Percentiles rank a stretch among this genome's conserved stretches.
These are phyloP conservation scores for Conus betulinus DNA, from an alignment of 1,140 invertebrate species.

Conservation along the genomic window DNA sequence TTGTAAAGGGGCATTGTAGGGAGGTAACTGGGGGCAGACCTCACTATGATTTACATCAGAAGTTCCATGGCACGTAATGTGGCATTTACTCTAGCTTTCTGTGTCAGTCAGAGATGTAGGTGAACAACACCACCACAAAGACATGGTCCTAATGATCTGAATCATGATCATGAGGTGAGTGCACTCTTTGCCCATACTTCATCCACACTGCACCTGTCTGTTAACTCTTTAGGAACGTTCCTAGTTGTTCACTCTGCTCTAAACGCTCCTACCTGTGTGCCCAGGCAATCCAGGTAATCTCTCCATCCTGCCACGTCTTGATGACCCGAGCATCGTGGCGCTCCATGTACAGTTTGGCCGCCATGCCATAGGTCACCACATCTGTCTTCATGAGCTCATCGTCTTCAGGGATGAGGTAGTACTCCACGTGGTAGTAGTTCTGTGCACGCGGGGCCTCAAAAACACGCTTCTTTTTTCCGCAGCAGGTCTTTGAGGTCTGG, in stretches of 20 bases:
- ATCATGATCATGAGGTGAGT: too few species aligned
- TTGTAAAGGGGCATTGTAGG: too few species aligned
- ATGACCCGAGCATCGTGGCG: conserved; percentile 66
- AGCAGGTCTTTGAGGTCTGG: conserved; percentile 62
- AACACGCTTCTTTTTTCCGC: conserved; percentile 66
- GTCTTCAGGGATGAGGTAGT: conserved; percentile 69
- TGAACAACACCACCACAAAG: too few species aligned
- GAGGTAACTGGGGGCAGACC: too few species aligned
- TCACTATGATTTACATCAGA: too few species aligned
- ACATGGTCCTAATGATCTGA: background rate
- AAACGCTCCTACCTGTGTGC: conserved; percentile 62
- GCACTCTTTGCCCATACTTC: too few species aligned
- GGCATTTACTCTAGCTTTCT: too few species aligned
- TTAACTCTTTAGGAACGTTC: too few species aligned
- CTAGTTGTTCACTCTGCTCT: too few species aligned
- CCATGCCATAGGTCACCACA: conserved; percentile 70
- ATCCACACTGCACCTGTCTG: too few species aligned
- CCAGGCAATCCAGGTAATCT: conserved; percentile 74
- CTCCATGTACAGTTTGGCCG: conserved; percentile 72
- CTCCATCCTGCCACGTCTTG: conserved; percentile 73
- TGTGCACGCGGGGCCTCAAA: conserved; percentile 69
- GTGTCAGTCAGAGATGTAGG: too few species aligned
- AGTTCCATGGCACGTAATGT: too few species aligned
- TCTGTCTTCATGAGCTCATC: conserved; percentile 69
- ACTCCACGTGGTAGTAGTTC: conserved; percentile 73